These are phyloP conservation scores for Phrynocephalus vlangalii DNA, from an alignment of 2,797 vertebrate species.

Conservation along the genomic window DNA sequence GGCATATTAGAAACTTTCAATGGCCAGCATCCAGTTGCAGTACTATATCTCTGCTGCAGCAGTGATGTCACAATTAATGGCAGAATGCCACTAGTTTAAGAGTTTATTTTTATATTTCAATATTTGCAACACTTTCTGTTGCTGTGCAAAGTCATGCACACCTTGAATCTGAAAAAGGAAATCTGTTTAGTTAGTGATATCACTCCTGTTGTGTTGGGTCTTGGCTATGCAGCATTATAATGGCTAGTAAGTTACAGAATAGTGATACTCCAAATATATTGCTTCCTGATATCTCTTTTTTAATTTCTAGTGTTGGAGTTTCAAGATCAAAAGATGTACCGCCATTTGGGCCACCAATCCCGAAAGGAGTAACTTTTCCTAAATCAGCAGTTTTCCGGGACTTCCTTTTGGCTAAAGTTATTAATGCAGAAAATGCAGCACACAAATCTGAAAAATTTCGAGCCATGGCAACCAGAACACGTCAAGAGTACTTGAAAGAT, in stretches of 20 bases:
- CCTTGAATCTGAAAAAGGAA: not conserved
- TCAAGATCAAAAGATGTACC: conserved; percentile 98
- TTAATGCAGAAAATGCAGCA: conserved; percentile 96
- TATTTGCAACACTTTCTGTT: no score
- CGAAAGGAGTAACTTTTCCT: conserved; percentile 97
- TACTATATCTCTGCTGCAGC: no score
- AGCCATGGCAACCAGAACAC: conserved; percentile 95
- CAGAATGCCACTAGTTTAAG: no score
- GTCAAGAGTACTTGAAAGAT: conserved; percentile 97
- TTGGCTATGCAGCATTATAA: no score
- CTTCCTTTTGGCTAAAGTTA: conserved; percentile 98
- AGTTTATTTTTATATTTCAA: no score
- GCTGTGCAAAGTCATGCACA: no score
- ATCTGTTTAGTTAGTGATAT: not conserved
- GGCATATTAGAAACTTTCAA: no score
- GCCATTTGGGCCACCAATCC: conserved; percentile 94
- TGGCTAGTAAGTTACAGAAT: not conserved
- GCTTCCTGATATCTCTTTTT: conserved; percentile 11
- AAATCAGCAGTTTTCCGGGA: conserved; percentile 99
- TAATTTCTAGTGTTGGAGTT: conserved; percentile 88
- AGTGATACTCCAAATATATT: not conserved
- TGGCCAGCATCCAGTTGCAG: no score
- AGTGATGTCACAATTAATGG: no score
- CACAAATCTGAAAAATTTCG: conserved; percentile 98
- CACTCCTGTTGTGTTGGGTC: no score